phyloP scores from a whole-genome alignment of 2,888 invertebrate species.

The Parascotia fuliginaria region DNA sequence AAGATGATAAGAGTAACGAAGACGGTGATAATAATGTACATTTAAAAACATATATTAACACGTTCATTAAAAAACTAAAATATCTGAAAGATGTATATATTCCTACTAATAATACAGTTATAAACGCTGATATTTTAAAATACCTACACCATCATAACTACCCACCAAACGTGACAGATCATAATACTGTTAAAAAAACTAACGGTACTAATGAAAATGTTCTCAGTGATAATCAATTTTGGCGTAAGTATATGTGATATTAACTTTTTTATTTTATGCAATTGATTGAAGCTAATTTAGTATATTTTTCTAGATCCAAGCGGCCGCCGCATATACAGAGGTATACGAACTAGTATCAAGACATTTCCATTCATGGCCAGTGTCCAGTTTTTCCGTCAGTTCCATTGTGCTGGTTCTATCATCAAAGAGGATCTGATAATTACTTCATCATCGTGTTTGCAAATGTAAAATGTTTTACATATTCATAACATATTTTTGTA shows the following conservation, averaged over 20 bases:
- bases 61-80: conserved; percentile 51
- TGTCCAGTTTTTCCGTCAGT: conserved; percentile 65
- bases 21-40: conserved; percentile 33
- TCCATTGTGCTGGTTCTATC: conserved; percentile 71
- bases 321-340: conserved; percentile 63
- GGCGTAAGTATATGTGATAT: conserved; percentile 54
- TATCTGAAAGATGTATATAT: conserved; percentile 47
- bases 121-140: conserved; percentile 46
- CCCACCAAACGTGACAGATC: conserved; percentile 7
- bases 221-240: conserved; percentile 55
- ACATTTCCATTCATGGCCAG: conserved; percentile 73
- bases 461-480: conserved; percentile 57
- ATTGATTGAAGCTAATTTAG: neutral
- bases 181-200: neutral
- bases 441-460: conserved; percentile 74
- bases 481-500: neutral
- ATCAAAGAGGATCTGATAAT: conserved; percentile 69
- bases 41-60: conserved; percentile 42
- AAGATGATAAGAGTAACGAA: conserved; percentile 42
- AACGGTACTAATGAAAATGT: conserved; percentile 26
- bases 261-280: neutral
- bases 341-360: conserved; percentile 57
- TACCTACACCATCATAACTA: conserved; percentile 22
- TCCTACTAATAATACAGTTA: conserved; percentile 33
- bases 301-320: conserved; percentile 44